Evolutionary conservation across 2,888 invertebrate genomes (phyloP).

Genomic region (Hanleya hanleyi): DNA sequence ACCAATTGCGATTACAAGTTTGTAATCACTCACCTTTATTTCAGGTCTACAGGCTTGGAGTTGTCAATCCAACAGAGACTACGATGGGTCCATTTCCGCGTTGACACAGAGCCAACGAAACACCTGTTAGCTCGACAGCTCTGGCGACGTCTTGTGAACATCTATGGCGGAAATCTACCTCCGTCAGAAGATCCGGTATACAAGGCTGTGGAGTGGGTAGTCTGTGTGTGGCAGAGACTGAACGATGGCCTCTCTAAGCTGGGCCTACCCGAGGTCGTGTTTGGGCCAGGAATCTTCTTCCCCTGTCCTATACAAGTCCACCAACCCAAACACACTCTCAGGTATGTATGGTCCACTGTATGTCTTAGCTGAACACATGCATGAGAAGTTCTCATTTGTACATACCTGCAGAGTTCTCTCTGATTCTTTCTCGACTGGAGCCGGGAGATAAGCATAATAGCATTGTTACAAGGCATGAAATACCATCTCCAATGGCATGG

Average conservation of each 20-base stretch:
- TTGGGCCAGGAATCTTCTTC: constrained; percentile 68
- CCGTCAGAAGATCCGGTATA: constrained; percentile 50
- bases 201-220: constrained; percentile 66
- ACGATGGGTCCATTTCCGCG: constrained; percentile 70
- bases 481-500: too few species aligned
- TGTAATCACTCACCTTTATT: too few species aligned
- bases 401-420: too few species aligned
- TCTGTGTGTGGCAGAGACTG: constrained; percentile 69
- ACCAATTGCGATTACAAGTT: too few species aligned
- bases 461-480: too few species aligned
- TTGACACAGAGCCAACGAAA: constrained; percentile 67
- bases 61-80: constrained; percentile 67
- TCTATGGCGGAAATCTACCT: constrained; percentile 54
- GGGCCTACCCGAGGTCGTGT: constrained; percentile 64
- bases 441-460: too few species aligned
- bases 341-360: constrained; percentile 37
- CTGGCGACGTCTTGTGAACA: constrained; percentile 59
- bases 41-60: constrained; percentile 67
- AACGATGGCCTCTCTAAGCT: constrained; percentile 69
- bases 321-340: constrained; percentile 55
- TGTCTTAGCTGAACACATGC: not conserved
- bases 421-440: too few species aligned
- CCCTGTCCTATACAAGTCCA: constrained; percentile 65
- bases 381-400: not conserved
- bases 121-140: constrained; percentile 66